Base-by-base conservation (phyloP, 2,113 vertebrate genomes). In the Clarias macrocephalus region DNA sequence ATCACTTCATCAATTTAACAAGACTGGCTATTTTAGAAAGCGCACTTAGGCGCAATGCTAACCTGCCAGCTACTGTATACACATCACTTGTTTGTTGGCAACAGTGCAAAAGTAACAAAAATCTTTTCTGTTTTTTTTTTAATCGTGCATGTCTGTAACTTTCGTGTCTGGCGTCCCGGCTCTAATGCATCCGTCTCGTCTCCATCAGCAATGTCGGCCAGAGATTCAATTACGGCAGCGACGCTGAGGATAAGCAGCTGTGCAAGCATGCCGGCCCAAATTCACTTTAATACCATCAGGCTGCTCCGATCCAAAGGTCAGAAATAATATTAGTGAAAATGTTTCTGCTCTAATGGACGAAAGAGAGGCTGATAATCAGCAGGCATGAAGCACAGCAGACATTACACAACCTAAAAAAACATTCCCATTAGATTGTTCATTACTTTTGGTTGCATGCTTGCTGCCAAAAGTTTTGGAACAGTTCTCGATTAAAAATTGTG, bases 161-260 rank as follows among this genome's bases (percentile, higher is more conserved):
- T 54, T 80, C 19, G 54, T 79, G 28, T 79, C 18, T 77, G 70
- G 9, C 33, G 10, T 73, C 33, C 18, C 8, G n/a, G 3, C 54
- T 80, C 15, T 80, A 80, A 57, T 59, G 52, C 23, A 18, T 80
- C 54, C n/a, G n/a, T 13, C n/a, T 52, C 5, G 73, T 76, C 42
- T 76, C 37, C 2, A 12, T 25, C 42, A 3, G 54, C 8, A 18
- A 59, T n/a, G 23, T 1, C 37, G 75, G 54, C 77, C 85, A 81
- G 19, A 65, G 70, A 90, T 90, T 86, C 65, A 73, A 90, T 90
- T 86, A 90, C 52, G 25, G 48, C 16, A 77, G 37, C 37, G 25
- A 37, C 15, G 33, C 73, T 75, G 84, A 84, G 80, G 56, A 90
- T 80, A 90, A 90, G 83, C 89, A 90, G 86, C 89, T 86, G 86